A percentile compares a stretch with the other conserved stretches of the same genome.
These are phyloP conservation scores for Drosophila ustulata DNA, from an alignment of 2,888 invertebrate species.

Conservation along the genomic window DNA sequence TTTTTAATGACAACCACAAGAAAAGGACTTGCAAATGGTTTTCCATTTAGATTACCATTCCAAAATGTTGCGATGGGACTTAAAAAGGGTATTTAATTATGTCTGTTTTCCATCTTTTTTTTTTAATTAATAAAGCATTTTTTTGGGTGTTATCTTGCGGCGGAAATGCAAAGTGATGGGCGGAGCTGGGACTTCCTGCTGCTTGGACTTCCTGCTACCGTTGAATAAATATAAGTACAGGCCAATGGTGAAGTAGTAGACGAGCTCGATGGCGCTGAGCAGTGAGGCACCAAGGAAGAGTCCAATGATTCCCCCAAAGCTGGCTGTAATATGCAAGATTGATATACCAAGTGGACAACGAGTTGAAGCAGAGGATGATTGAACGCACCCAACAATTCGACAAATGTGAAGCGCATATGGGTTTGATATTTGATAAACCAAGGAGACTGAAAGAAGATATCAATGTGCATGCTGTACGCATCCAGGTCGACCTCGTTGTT, in stretches of 20 bases:
- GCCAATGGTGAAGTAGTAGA: slow-evolving; percentile 83
- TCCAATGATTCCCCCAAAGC: slow-evolving; percentile 86
- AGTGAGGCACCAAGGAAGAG: slow-evolving; percentile 86
- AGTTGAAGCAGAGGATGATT: not conserved
- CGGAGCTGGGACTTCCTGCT: slow-evolving; percentile 7
- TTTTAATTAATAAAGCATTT: slow-evolving; percentile 28
- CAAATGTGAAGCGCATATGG: slow-evolving; percentile 84
- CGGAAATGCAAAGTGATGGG: slow-evolving; percentile 40
- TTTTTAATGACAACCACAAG: too few species aligned
- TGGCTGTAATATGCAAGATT: slow-evolving; percentile 77
- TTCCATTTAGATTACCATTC: too few species aligned
- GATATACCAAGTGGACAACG: not conserved
- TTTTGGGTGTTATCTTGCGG: slow-evolving; percentile 51
- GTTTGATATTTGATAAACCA: slow-evolving; percentile 84
- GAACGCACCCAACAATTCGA: slow-evolving; percentile 84
- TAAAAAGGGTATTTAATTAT: too few species aligned
- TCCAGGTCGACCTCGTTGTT: slow-evolving; percentile 28
- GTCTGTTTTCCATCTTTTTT: not conserved
- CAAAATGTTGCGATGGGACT: too few species aligned
- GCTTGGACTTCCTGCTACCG: slow-evolving; percentile 26
- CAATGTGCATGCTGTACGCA: slow-evolving; percentile 59
- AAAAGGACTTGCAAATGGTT: too few species aligned
- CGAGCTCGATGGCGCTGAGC: slow-evolving; percentile 84
- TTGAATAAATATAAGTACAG: slow-evolving; percentile 65
- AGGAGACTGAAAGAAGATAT: slow-evolving; percentile 83